phyloP scores from a whole-genome alignment of 2,113 vertebrate genomes.

The Scopus umbretta region DNA sequence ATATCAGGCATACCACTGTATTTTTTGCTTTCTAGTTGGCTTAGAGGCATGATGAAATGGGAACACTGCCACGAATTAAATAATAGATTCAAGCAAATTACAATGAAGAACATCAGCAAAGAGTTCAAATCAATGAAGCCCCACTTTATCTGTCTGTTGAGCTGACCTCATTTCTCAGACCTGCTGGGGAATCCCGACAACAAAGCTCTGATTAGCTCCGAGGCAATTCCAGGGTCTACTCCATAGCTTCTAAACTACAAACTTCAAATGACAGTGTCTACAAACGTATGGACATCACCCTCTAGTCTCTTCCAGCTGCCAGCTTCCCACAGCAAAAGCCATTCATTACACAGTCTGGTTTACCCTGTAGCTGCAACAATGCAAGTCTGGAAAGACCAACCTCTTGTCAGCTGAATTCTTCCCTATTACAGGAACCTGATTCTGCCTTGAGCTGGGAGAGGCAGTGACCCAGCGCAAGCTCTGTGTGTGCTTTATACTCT shows the following conservation, averaged over 20 bases:
- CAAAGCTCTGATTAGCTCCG: background rate
- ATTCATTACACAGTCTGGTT: background rate
- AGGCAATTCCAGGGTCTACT: background rate
- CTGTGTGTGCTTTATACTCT: constrained; percentile 70
- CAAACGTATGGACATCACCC: background rate
- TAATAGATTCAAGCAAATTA: constrained; percentile 6
- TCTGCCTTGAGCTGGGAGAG: constrained; percentile 57
- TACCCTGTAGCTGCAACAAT: constrained; percentile 21
- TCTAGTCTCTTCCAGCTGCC: background rate
- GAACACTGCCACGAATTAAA: constrained; percentile 6
- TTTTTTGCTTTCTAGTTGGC: background rate
- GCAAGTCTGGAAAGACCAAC: constrained; percentile 34
- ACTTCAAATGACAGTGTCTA: background rate
- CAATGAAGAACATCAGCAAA: background rate
- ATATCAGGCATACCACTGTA: background rate
- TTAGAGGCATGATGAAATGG: background rate
- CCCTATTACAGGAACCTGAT: constrained; percentile 48
- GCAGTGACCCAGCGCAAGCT: constrained; percentile 52
- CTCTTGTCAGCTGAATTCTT: constrained; percentile 45
- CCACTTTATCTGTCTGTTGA: background rate
- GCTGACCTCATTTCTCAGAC: background rate
- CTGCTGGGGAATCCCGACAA: background rate
- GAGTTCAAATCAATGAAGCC: background rate
- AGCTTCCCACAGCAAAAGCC: background rate
- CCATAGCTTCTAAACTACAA: background rate